These are phyloP conservation scores for Polydrusus tereticollis DNA, from an alignment of 2,888 invertebrate genomes.

Conservation along the genomic window DNA sequence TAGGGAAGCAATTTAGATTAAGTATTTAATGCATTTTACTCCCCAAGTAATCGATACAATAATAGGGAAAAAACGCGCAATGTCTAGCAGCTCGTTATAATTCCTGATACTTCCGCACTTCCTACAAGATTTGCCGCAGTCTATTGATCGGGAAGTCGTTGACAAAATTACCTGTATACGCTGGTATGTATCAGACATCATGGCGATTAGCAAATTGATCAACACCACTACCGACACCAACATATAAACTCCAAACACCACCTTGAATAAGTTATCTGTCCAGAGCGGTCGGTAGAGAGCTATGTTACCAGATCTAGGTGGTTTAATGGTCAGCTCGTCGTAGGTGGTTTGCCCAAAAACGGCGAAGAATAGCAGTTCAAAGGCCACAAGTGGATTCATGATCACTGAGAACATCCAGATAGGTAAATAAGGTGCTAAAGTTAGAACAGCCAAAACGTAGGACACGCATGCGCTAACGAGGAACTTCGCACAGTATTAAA, in stretches of 20 bases:
- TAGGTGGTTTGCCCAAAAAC: constrained; percentile 95
- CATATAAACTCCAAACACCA: constrained; percentile 97
- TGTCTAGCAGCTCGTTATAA: too few relatives aligned
- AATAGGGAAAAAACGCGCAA: too few relatives aligned
- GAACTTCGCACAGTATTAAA: not conserved
- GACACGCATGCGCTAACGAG: constrained; percentile 27
- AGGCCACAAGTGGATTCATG: constrained; percentile 91
- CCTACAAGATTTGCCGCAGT: not conserved
- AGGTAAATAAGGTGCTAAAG: constrained; percentile 15
- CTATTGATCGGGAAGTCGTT: constrained; percentile 10
- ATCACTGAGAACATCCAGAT: constrained; percentile 72
- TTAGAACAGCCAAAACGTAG: constrained; percentile 6
- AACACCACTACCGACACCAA: constrained; percentile 98
- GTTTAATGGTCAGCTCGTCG: constrained; percentile 78
- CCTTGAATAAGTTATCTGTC: constrained; percentile 89
- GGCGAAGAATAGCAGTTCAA: constrained; percentile 98
- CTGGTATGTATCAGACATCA: constrained; percentile 99
- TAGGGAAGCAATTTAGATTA: not conserved
- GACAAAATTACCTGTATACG: constrained; percentile 90
- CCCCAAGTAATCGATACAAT: too few relatives aligned
- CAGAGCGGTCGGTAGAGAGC: constrained; percentile 83
- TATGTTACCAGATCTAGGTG: constrained; percentile 81
- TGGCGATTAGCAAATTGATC: constrained; percentile 99
- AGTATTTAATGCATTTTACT: too few relatives aligned
- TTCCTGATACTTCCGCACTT: too few relatives aligned